phyloP scores from a whole-genome alignment of 2,888 invertebrate species.

The Sphaeridia pumilis region DNA sequence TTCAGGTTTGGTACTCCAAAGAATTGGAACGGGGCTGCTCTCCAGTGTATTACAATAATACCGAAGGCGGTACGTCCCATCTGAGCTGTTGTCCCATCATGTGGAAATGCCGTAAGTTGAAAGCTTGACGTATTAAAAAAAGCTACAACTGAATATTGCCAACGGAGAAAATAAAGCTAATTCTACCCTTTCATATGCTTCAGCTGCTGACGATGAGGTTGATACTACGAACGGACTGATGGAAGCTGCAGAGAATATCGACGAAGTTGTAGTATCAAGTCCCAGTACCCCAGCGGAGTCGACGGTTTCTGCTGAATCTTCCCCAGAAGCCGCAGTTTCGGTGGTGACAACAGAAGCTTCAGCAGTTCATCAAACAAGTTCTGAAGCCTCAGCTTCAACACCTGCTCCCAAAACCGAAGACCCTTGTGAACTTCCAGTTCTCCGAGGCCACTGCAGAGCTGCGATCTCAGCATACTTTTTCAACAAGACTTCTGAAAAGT shows the following conservation, averaged over 20 bases:
- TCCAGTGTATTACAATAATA: slow-evolving; percentile 31
- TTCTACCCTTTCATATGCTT: neutral
- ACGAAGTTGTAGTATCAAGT: slow-evolving; percentile 37
- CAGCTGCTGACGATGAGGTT: neutral
- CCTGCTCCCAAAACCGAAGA: neutral
- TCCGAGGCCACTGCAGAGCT: slow-evolving; percentile 27
- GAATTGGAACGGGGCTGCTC: slow-evolving; percentile 31
- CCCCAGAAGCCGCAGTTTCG: neutral
- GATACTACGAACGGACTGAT: neutral
- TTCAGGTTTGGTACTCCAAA: slow-evolving; percentile 32
- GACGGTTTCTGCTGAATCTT: too few relatives aligned
- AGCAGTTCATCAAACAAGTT: neutral
- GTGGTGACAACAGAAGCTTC: neutral
- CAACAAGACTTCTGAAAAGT: slow-evolving; percentile 18
- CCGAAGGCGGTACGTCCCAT: slow-evolving; percentile 13
- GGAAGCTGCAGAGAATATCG: slow-evolving; percentile 37
- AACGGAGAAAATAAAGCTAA: neutral
- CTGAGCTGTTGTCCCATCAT: slow-evolving; percentile 33
- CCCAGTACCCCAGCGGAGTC: too few relatives aligned
- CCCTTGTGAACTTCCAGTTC: slow-evolving; percentile 15
- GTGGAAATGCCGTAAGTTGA: slow-evolving; percentile 34
- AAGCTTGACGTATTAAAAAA: neutral
- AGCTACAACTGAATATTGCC: neutral
- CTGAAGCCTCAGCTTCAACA: neutral
- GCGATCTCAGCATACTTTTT: slow-evolving; percentile 23